phyloP scores from a whole-genome alignment of 2,113 vertebrate genomes.

The Prietella phreatophila region DNA sequence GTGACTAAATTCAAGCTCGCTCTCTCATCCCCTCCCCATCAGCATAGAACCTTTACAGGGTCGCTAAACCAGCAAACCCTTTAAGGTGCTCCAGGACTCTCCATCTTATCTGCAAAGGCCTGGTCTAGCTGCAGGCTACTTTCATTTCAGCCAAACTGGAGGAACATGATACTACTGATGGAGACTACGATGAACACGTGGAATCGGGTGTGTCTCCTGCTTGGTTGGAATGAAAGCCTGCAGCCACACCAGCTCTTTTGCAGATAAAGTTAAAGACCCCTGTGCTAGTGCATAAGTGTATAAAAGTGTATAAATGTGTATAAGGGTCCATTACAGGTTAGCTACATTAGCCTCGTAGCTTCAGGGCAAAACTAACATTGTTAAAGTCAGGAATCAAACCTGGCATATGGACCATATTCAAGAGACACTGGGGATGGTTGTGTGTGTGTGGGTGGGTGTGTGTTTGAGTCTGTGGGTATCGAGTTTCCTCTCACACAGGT shows the following conservation, averaged over 20 bases:
- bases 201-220: background rate
- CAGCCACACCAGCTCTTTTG: background rate
- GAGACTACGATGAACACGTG: background rate
- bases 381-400: background rate
- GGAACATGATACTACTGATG: background rate
- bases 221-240: background rate
- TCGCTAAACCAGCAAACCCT: background rate
- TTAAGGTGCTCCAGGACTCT: background rate
- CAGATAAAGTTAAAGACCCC: background rate
- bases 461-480: background rate
- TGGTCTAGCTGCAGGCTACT: background rate
- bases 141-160: background rate
- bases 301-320: background rate
- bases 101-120: background rate
- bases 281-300: background rate
- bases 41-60: too few relatives aligned
- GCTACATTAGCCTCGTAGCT: background rate
- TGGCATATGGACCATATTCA: background rate
- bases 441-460: background rate
- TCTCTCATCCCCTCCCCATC: too few relatives aligned
- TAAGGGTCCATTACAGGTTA: background rate
- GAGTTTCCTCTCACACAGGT: background rate
- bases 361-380: background rate
- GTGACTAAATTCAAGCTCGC: too few relatives aligned
- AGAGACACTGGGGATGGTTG: background rate